Evolutionary conservation across 2,797 vertebrate species (phyloP), one percentile per base, ranked within the genome.

Genomic region (Enteromius radiatus): DNA sequence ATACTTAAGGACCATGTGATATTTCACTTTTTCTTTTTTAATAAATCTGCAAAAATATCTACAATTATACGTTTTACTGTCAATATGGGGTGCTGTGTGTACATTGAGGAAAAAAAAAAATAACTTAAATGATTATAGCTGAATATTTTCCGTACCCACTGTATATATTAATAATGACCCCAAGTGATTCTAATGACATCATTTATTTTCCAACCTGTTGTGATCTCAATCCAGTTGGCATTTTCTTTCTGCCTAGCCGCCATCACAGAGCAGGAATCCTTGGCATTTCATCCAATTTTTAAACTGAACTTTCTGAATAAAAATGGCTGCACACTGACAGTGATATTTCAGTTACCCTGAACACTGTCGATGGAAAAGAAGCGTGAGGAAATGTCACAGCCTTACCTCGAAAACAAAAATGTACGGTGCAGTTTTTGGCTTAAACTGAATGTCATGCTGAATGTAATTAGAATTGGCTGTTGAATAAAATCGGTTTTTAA

Each of bases 341-440:
- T 47, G 52, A 76, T 74, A 82, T 80, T 84, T 79, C 67, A 84
- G 45, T 76, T 77, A 70, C 67, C 69, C 38, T 68, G 76, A 77
- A 79, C 52, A 21, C 43, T 63, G 56, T 49, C 54, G 70, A 78
- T 73, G 49, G 65, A 75, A 68, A 33, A 54, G 70, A 49, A 68
- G 43, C 15, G 12, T 31, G 59, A 76, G 31, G 84, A 80, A 84
- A 88, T 84, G 67, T 83, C 87, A 86, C 33, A 26, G 67, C 65
- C 78, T 54, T 52, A 28, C 76, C 36, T 74, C 81, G 76, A 28
- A 12, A 15, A 77, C 68, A 49, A 28, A 56, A 45, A 38, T 3
- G 1, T 43, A 75, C 1, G 0, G 49, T 43, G 52, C 26, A n/a
- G 64, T 26, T 76, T 49, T 64, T 36, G 26, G 33, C 28, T 70